A percentile compares a stretch with the other conserved stretches of the same genome.
Conservation (phyloP, 2,888 invertebrate genomes). For the Meliscaeva auricollis region DNA sequence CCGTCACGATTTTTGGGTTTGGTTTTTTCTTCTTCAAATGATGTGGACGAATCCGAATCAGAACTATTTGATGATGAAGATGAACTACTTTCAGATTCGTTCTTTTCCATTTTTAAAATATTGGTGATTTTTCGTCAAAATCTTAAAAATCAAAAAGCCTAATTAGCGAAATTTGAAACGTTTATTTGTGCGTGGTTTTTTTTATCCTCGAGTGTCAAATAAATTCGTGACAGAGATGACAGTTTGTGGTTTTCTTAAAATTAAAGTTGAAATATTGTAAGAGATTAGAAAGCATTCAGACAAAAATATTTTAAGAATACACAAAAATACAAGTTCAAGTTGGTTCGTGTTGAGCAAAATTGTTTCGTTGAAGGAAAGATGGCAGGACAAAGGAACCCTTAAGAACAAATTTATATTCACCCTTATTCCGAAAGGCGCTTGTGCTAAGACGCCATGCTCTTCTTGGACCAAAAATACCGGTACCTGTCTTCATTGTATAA, state of each 20-base stretch:
- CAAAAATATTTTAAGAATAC: background rate
- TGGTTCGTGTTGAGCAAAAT: too few relatives aligned
- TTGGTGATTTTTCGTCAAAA: slow-evolving; percentile 7
- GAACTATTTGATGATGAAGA: slow-evolving; percentile 52
- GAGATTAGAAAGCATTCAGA: background rate
- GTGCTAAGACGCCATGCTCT: too few relatives aligned
- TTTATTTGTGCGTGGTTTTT: slow-evolving; percentile 32
- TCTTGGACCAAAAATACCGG: too few relatives aligned
- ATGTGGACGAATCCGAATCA: slow-evolving; percentile 15
- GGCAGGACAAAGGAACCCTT: too few relatives aligned
- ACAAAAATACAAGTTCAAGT: too few relatives aligned
- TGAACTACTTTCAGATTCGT: slow-evolving; percentile 48
- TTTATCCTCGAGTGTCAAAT: background rate
- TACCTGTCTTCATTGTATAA: too few relatives aligned
- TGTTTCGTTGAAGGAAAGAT: too few relatives aligned
- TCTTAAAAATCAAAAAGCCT: slow-evolving; percentile 12
- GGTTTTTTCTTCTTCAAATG: slow-evolving; percentile 20
- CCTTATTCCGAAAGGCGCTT: too few relatives aligned
- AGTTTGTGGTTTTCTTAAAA: slow-evolving; percentile 7
- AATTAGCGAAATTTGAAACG: slow-evolving; percentile 28
- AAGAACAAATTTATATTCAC: too few relatives aligned
- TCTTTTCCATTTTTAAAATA: slow-evolving; percentile 45
- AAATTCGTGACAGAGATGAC: slow-evolving; percentile 10
- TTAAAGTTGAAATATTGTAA: background rate
- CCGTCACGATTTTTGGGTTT: background rate